These are phyloP conservation scores for Drosophila ficusphila DNA, from an alignment of 1,140 invertebrate genomes.

Conservation along the genomic window DNA sequence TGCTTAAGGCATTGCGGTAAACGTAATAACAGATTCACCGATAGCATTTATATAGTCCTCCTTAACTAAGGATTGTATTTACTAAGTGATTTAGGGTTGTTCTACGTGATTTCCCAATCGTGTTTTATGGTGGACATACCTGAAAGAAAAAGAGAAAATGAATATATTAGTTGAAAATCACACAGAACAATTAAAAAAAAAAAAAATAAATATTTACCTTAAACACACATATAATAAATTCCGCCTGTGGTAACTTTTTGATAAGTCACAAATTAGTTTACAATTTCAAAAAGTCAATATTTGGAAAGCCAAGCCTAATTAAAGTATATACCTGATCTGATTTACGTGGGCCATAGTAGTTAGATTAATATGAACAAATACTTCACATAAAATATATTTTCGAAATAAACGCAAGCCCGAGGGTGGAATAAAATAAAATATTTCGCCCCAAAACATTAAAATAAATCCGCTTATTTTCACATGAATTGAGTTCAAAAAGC, in stretches of 20 bases:
- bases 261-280: slow-evolving; percentile 3
- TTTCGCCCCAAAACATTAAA: slow-evolving; percentile 4
- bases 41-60: slow-evolving; percentile 27
- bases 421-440: slow-evolving; percentile 14
- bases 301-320: background rate
- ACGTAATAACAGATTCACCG: slow-evolving; percentile 10
- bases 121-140: slow-evolving; percentile 43
- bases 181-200: no score
- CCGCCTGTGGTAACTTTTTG: background rate
- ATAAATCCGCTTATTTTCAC: slow-evolving; percentile 61
- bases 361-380: slow-evolving; percentile 14
- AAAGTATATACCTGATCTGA: slow-evolving; percentile 3
- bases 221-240: background rate
- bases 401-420: slow-evolving; percentile 15
- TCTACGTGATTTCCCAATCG: slow-evolving; percentile 17
- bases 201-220: background rate
- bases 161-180: background rate
- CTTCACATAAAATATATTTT: slow-evolving; percentile 6
- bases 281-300: slow-evolving; percentile 12
- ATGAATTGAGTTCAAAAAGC: slow-evolving; percentile 47
- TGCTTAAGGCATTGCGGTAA: slow-evolving; percentile 21
- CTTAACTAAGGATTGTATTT: background rate
- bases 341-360: slow-evolving; percentile 9
- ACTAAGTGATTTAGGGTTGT: background rate
- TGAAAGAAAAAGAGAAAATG: slow-evolving; percentile 34